A percentile compares a stretch with the other conserved stretches of the same genome.
phyloP scores from a whole-genome alignment of 64 coral and sea anemone genomes.

The Platygyra sinensis region DNA sequence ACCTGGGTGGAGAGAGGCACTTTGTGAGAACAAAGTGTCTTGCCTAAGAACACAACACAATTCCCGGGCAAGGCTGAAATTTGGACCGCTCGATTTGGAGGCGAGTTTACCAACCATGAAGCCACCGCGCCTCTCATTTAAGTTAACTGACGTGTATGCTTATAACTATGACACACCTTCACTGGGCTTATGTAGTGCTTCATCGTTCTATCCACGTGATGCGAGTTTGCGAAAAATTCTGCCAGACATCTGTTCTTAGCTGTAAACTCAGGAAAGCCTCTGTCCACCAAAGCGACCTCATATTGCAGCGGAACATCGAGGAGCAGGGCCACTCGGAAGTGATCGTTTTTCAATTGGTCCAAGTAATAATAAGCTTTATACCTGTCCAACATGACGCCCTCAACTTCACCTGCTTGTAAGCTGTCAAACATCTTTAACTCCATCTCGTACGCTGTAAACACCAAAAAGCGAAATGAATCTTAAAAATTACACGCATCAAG shows the following conservation, averaged over 20 bases:
- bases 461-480: background rate
- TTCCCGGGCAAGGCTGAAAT: too few species aligned
- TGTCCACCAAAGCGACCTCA: constrained; percentile 15
- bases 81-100: too few species aligned
- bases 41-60: too few species aligned
- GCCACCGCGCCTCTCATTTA: too few species aligned
- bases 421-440: constrained; percentile 25
- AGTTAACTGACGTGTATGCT: too few species aligned
- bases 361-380: constrained; percentile 59
- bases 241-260: constrained; percentile 22
- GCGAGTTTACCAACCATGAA: too few species aligned
- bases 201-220: constrained; percentile 20
- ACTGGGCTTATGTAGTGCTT: constrained; percentile 52
- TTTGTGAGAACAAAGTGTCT: too few species aligned
- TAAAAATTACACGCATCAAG: too few species aligned
- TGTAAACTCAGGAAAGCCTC: constrained; percentile 2
- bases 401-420: constrained; percentile 14
- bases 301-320: constrained; percentile 3
- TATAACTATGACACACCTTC: constrained; percentile 31
- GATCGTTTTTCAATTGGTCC: background rate
- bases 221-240: background rate
- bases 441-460: constrained; percentile 7
- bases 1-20: too few species aligned
- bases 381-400: constrained; percentile 49
- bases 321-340: constrained; percentile 6